Base-by-base conservation (phyloP, 1,140 invertebrate genomes). In the Lasioglossum baleicum region DNA sequence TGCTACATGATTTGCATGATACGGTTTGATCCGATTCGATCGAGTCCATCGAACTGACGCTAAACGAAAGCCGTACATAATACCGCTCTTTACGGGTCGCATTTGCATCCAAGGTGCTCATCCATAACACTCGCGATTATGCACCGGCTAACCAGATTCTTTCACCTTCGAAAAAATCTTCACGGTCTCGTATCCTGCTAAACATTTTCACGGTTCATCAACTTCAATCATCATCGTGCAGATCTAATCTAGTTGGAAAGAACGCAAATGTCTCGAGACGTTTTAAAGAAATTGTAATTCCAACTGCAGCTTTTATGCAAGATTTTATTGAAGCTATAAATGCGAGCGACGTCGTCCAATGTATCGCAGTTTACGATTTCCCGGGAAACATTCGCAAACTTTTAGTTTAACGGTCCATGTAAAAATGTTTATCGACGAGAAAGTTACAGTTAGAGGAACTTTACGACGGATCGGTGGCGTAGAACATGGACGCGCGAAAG, bases 1-100 rank as follows among this genome's bases (percentile, higher is more conserved):
- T 44, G 70, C 51, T 22, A 26, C 51, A 11, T 20, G 40, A 80
- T 80, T 80, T 80, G 77, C 77, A 80, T 80, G 71, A 67, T 48
- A 75, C 71, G 71, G 68, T 73, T 72, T 44, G 76, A 78, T 58
- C 48, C 63, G 63, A 80, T 80, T 80, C 71, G 77, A 80, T 80
- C 51, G 71, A 71, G 11, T 51, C 53, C 60, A 42, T 72, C 56
- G 60, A 74, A 51, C 67, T 35, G 51, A 51, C 53, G 8, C 51
- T 80, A 80, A 63, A 66, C 40, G 61, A 48, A 22, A 58, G 20
- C 44, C 64, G 42, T 75, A 26, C 26, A 80, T 51, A 80, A 67
- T 80, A 15, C 17, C 15, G 31, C 61, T 67, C 73, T 80, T 51
- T 31, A 58, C 48, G 20, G 22, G 22, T 0, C 40, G 31, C 35